These are phyloP conservation scores for Noctua fimbriata DNA, from an alignment of 2,888 invertebrate genomes.

Conservation along the genomic window DNA sequence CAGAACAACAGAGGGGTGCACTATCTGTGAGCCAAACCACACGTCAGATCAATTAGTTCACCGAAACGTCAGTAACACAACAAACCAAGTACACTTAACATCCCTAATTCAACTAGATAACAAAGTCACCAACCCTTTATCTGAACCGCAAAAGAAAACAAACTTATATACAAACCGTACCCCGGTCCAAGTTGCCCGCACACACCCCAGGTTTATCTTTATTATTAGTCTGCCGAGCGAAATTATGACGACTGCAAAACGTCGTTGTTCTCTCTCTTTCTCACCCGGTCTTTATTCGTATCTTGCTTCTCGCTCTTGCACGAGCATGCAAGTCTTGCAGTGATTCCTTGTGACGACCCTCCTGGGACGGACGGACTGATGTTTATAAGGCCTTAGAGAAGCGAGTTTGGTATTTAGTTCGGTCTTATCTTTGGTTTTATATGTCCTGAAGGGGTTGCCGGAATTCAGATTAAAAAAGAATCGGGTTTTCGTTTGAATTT, in stretches of 20 bases:
- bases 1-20: background rate
- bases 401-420: conserved; percentile 81
- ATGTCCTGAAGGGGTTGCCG: conserved; percentile 74
- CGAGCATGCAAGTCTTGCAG: conserved; percentile 82
- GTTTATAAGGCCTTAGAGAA: conserved; percentile 83
- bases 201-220: conserved; percentile 86
- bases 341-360: conserved; percentile 82
- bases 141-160: conserved; percentile 55
- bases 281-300: conserved; percentile 29
- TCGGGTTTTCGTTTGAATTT: conserved; percentile 55
- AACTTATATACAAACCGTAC: conserved; percentile 50
- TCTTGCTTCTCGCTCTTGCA: conserved; percentile 69
- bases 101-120: conserved; percentile 47
- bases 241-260: conserved; percentile 91
- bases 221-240: conserved; percentile 90
- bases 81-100: conserved; percentile 16
- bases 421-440: conserved; percentile 80
- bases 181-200: conserved; percentile 56
- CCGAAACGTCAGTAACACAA: conserved; percentile 23
- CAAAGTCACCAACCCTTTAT: conserved; percentile 48
- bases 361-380: conserved; percentile 77
- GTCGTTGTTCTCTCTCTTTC: conserved; percentile 77
- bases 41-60: conserved; percentile 36
- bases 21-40: background rate
- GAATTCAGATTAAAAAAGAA: conserved; percentile 76